A percentile compares a stretch with the other conserved stretches of the same genome.
These are phyloP conservation scores for Nesogale talazaci DNA, from an alignment of 2,113 vertebrate genomes.

Conservation along the genomic window DNA sequence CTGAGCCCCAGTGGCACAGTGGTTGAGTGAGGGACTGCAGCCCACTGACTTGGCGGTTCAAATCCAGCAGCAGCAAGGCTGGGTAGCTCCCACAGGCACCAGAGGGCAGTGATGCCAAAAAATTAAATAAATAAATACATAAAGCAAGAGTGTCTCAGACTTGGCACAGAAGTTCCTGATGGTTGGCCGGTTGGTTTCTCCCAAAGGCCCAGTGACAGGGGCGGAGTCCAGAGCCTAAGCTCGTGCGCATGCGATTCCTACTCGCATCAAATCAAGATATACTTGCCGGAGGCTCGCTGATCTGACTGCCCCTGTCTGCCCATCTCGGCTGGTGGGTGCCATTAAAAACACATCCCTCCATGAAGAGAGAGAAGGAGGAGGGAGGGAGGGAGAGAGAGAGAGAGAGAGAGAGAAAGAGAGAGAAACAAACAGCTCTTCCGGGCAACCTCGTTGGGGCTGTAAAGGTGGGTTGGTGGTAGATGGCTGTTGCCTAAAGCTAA, in stretches of 20 bases:
- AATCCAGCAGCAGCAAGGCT: too few species aligned
- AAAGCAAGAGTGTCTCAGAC: neutral
- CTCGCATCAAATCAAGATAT: neutral
- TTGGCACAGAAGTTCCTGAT: too few species aligned
- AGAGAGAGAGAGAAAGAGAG: too few species aligned
- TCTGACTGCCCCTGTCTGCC: neutral
- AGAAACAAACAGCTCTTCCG: neutral
- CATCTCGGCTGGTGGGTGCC: neutral
- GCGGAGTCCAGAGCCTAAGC: neutral
- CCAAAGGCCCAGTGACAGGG: rapidly evolving
- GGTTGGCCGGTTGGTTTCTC: neutral
- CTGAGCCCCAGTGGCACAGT: too few species aligned
- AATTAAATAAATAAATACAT: too few species aligned
- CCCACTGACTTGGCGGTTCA: too few species aligned
- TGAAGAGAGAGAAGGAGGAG: neutral
- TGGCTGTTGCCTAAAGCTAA: neutral
- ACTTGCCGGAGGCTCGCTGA: neutral
- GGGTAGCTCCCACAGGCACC: too few species aligned
- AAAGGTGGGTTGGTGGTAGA: neutral
- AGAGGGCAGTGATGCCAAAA: too few species aligned
- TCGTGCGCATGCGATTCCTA: neutral
- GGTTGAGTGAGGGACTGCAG: too few species aligned
- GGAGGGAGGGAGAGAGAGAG: rapidly evolving
- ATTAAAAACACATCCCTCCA: rapidly evolving
- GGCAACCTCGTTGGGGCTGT: neutral